A percentile compares a stretch with the other conserved stretches of the same genome.
Evolutionary conservation across 2,797 vertebrate genomes (phyloP).

Genomic region (Thamnophis elegans): DNA sequence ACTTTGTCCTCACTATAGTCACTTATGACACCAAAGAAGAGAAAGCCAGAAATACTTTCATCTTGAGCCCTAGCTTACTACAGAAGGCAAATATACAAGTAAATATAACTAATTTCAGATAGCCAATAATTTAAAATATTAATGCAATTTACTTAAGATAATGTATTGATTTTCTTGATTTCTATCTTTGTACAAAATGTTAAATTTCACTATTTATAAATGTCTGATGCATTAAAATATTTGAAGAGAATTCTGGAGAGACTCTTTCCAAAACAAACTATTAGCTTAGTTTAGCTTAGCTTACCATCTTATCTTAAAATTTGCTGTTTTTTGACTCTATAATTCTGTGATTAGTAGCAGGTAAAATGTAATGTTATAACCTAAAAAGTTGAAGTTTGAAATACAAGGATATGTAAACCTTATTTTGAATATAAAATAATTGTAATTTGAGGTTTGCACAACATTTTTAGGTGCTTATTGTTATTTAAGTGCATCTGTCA

Average conservation of each 20-base stretch:
- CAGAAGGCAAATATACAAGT: constrained; percentile 87
- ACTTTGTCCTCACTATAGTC: constrained; percentile 80
- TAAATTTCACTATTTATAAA: not conserved
- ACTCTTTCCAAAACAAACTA: not conserved
- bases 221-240: not conserved
- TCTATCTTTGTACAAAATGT: too few species aligned
- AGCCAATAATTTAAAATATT: constrained; percentile 55
- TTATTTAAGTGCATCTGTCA: not conserved
- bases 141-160: not conserved
- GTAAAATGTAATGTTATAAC: not conserved
- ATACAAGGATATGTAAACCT: not conserved
- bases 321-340: not conserved
- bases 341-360: not conserved
- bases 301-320: not conserved
- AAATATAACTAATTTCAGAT: constrained; percentile 70
- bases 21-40: constrained; percentile 72
- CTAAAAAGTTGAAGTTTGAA: not conserved
- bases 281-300: too few species aligned
- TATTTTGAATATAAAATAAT: not conserved
- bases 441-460: not conserved
- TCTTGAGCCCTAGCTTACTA: constrained; percentile 78
- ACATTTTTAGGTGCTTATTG: not conserved
- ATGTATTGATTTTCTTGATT: not conserved
- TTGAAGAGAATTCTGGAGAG: not conserved
- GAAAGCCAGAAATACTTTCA: constrained; percentile 79